These are phyloP conservation scores for Dendrolimus houi DNA, from an alignment of 2,888 invertebrate genomes.

Conservation along the genomic window DNA sequence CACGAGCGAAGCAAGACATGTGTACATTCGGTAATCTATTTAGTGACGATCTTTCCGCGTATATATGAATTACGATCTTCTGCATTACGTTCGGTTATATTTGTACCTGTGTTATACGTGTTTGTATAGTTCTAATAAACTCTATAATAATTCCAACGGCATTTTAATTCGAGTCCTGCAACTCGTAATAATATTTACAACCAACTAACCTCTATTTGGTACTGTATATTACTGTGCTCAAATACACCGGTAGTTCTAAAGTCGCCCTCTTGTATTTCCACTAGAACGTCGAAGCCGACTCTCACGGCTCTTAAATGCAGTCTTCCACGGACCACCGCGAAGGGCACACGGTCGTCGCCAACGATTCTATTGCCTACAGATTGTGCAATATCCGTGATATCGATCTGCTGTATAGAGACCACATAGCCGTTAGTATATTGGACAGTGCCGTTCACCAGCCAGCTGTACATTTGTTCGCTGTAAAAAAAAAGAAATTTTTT, in stretches of 20 bases:
- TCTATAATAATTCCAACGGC: too few species aligned
- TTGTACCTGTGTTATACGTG: too few species aligned
- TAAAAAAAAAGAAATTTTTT: too few species aligned
- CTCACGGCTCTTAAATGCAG: slow-evolving; percentile 27
- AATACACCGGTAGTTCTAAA: slow-evolving; percentile 34
- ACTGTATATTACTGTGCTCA: slow-evolving; percentile 13
- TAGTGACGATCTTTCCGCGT: too few species aligned
- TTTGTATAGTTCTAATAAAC: too few species aligned
- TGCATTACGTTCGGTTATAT: too few species aligned
- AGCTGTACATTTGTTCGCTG: slow-evolving; percentile 36
- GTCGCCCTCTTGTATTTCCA: slow-evolving; percentile 15
- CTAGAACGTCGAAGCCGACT: slow-evolving; percentile 40
- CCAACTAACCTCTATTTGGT: slow-evolving; percentile 25
- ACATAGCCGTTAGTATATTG: slow-evolving; percentile 47
- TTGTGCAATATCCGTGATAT: slow-evolving; percentile 18
- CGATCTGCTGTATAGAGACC: slow-evolving; percentile 39
- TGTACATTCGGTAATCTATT: too few species aligned
- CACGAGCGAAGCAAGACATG: too few species aligned
- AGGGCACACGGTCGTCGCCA: slow-evolving; percentile 10
- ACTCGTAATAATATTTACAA: too few species aligned
- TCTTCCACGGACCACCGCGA: slow-evolving; percentile 17
- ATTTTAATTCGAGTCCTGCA: too few species aligned
- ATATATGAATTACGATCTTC: too few species aligned
- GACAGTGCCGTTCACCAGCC: slow-evolving; percentile 33
- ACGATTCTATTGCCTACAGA: slow-evolving; percentile 8